Conservation (phyloP, 2,797 vertebrate genomes). For the Lagorchestes hirsutus region DNA sequence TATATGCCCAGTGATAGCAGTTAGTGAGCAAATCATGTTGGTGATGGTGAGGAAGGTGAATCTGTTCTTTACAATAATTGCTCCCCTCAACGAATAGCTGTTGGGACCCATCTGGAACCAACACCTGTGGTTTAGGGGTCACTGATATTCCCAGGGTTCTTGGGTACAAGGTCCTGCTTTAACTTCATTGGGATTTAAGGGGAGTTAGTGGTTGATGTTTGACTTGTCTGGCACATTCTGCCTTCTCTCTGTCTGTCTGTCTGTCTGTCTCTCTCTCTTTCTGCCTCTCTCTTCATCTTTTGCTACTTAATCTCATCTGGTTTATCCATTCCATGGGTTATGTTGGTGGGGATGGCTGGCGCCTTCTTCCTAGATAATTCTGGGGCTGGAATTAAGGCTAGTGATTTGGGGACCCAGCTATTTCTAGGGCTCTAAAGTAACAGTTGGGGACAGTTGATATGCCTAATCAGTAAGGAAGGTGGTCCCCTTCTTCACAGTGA, state of each 20-base stretch:
- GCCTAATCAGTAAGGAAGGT: not conserved
- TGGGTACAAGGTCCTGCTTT: not conserved
- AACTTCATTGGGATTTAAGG: not conserved
- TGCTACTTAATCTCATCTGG: not conserved
- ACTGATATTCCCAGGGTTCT: not conserved
- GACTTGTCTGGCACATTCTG: not conserved
- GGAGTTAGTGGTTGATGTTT: not conserved
- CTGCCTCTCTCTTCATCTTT: not conserved
- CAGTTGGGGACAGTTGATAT: not conserved
- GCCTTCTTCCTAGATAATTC: not conserved
- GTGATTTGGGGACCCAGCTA: not conserved
- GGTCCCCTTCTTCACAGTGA: not conserved
- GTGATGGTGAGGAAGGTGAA: not conserved
- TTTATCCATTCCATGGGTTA: not conserved
- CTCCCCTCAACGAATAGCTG: not conserved
- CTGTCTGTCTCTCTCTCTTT: too few relatives aligned
- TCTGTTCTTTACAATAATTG: not conserved
- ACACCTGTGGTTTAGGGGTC: not conserved
- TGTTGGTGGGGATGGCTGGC: not conserved
- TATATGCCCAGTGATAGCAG: not conserved
- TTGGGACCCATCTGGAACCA: not conserved
- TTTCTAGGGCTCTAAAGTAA: not conserved
- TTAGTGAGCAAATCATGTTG: not conserved
- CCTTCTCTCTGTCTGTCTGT: not conserved
- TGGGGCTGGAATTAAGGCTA: not conserved